Evolutionary conservation across 2,888 invertebrate genomes (phyloP), one percentile per base, ranked within the genome.

Genomic region (Pseudolycoriella hygida): DNA sequence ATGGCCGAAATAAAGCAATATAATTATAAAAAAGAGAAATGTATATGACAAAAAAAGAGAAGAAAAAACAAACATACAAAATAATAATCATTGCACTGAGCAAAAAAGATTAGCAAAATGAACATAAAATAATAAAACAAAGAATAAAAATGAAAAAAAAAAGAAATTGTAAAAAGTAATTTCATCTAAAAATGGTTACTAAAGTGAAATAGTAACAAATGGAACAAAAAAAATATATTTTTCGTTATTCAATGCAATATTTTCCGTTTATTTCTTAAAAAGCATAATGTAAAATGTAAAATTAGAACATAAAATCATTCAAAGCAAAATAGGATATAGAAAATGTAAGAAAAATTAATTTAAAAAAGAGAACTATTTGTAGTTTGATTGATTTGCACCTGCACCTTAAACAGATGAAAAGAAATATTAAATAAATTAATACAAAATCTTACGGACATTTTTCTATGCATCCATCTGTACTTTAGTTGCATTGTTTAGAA

Each of bases 321-420:
- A 42, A 42, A 20, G 18, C 17, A 20, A 42, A 20, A 25, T 19
- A 42, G 19, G 19, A 42, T 25, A 42, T 19, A 25, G 42, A 42
- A 42, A 42, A 19, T 19, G 20, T 18, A 42, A 48, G 49, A 51
- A 50, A 49, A 44, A 45, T 14, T 14, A 34, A 34, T 34, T 12
- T 34, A 34, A 34, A 34, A 12, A 34, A 14, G 15, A 12, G 12
- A 34, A 50, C 49, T 50, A 53, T 51, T 53, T 52, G 51, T 53
- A 53, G 52, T 54, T 53, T 51, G 54, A 53, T 53, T 54, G 53
- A 53, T 52, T 53, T 54, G 54, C 53, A 53, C 54, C 51, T 52
- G 54, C 54, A 54, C 54, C 34, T 34, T 49, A 48, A 51, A 47
- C 49, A 52, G 49, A 50, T 50, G 46, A 41, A 49, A 50, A 50